Conservation (phyloP, 2,797 vertebrate genomes). For the Smutsia gigantea region DNA sequence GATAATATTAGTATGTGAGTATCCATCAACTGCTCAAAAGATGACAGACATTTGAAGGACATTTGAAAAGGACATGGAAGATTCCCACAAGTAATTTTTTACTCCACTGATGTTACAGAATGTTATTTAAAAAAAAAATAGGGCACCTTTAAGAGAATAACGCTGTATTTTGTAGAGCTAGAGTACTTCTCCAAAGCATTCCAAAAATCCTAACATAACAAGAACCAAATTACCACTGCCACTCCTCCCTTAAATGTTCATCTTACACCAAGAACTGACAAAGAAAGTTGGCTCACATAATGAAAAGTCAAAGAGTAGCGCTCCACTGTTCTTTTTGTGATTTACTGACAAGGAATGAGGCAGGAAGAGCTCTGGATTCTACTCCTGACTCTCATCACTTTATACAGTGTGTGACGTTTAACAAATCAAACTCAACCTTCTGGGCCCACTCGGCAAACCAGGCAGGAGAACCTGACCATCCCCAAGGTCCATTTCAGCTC, state of each 20-base stretch:
- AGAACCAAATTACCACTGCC: neutral
- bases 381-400: neutral
- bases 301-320: neutral
- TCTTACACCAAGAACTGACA: neutral
- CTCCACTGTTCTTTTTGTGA: neutral
- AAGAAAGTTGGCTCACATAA: neutral
- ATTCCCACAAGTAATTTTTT: slow-evolving; percentile 24
- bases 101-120: neutral
- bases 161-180: neutral
- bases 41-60: neutral
- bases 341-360: neutral
- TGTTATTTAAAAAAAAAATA: neutral
- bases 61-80: neutral
- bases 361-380: neutral
- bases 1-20: neutral
- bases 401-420: neutral
- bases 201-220: neutral
- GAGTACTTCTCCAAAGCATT: neutral
- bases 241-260: neutral
- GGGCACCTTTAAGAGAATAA: neutral
- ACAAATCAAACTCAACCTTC: neutral
- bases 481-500: neutral
- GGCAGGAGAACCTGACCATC: neutral
- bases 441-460: neutral
- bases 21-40: slow-evolving; percentile 31